Evolutionary conservation across 1,140 invertebrate genomes (phyloP).

Genomic region (Nebria ingens): DNA sequence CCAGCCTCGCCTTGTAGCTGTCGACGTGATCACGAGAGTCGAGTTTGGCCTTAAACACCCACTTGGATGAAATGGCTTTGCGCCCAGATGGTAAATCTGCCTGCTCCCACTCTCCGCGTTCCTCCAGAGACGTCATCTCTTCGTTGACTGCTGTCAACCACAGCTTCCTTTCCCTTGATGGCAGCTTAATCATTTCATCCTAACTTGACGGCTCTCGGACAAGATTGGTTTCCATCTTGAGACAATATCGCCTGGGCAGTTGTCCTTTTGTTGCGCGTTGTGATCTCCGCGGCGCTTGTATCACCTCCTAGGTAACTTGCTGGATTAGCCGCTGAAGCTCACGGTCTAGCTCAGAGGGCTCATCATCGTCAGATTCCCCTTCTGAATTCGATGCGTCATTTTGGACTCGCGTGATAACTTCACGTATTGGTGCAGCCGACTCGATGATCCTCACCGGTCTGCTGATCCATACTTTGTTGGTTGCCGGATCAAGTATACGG

Average conservation of each 20-base stretch:
- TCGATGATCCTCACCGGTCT: conserved; percentile 19
- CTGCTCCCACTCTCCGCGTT: conserved; percentile 15
- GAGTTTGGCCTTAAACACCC: conserved; percentile 12
- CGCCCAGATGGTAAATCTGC: neutral
- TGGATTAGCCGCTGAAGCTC: neutral
- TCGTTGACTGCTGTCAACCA: conserved; percentile 24
- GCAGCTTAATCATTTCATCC: neutral
- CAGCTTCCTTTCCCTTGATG: conserved; percentile 15
- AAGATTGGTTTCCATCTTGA: conserved; percentile 16
- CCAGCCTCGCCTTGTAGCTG: conserved; percentile 30
- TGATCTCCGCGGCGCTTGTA: neutral
- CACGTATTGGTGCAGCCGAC: neutral
- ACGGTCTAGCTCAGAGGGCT: neutral
- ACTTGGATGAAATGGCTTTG: conserved; percentile 7
- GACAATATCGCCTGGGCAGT: conserved; percentile 13
- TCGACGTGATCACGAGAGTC: neutral
- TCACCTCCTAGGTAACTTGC: neutral
- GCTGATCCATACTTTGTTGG: conserved; percentile 15
- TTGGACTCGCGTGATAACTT: conserved; percentile 5
- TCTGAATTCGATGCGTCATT: conserved; percentile 6
- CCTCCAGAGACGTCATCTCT: conserved; percentile 23
- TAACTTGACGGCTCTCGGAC: neutral
- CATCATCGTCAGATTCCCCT: conserved; percentile 1
- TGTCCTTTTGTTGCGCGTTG: neutral
- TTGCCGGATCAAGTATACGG: conserved; percentile 17